These are phyloP conservation scores for Morpho deidamia DNA, from an alignment of 2,888 invertebrate genomes.

Conservation along the genomic window DNA sequence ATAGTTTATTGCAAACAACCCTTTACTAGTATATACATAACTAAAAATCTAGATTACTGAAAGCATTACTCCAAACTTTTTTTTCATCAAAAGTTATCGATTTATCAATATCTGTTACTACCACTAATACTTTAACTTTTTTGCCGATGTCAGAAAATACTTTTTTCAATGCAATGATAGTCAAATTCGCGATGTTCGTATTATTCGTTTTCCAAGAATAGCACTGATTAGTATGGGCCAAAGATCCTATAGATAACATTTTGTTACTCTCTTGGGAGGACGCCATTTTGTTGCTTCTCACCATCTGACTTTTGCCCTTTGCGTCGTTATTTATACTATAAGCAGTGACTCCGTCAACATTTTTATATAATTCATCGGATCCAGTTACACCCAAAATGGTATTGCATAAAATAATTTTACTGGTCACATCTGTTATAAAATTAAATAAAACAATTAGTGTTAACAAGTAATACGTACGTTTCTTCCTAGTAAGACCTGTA, in stretches of 20 bases:
- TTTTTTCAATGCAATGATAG: neutral
- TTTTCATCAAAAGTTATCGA: neutral
- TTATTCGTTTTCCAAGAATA: neutral
- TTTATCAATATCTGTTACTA: neutral
- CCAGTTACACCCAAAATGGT: neutral
- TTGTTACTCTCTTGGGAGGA: too few species aligned
- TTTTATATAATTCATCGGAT: neutral
- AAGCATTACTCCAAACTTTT: neutral
- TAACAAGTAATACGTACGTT: slow-evolving; percentile 38
- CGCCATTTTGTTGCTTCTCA: too few species aligned
- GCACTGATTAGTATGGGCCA: neutral
- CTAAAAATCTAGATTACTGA: neutral
- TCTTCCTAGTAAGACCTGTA: slow-evolving; percentile 54
- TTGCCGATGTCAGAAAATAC: neutral
- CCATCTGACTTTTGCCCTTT: too few species aligned
- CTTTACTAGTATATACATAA: too few species aligned
- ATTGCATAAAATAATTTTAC: neutral
- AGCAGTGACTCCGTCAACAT: too few species aligned
- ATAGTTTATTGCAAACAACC: too few species aligned
- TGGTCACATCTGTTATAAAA: neutral
- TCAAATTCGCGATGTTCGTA: neutral
- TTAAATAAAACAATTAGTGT: neutral
- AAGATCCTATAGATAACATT: neutral
- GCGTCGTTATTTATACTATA: too few species aligned
- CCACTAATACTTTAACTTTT: neutral